These are phyloP conservation scores for Perizoma flavofasciatum DNA, from an alignment of 2,888 invertebrate species.

Conservation along the genomic window DNA sequence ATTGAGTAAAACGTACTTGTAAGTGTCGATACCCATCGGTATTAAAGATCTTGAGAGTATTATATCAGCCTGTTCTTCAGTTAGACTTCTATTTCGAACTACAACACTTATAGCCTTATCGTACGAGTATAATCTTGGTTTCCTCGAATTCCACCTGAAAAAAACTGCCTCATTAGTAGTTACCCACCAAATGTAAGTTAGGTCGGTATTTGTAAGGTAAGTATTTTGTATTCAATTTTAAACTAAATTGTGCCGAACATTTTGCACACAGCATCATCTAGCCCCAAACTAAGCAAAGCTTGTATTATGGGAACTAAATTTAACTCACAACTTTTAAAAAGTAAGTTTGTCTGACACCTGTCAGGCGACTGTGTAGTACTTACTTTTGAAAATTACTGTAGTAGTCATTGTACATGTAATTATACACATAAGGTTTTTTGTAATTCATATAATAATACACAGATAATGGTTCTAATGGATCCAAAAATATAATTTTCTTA, in stretches of 20 bases:
- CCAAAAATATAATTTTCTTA: slow-evolving; percentile 68
- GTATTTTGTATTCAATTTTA: slow-evolving; percentile 3
- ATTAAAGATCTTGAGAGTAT: slow-evolving; percentile 74
- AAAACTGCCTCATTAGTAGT: not conserved
- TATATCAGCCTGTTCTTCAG: slow-evolving; percentile 72
- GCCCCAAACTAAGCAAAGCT: too few relatives aligned
- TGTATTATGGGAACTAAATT: too few relatives aligned
- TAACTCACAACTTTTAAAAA: too few relatives aligned
- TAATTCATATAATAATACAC: slow-evolving; percentile 47
- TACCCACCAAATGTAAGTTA: too few relatives aligned
- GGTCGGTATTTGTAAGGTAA: too few relatives aligned
- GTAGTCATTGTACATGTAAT: slow-evolving; percentile 47
- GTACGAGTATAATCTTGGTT: slow-evolving; percentile 46
- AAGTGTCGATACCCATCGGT: slow-evolving; percentile 66
- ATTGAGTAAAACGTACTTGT: slow-evolving; percentile 49
- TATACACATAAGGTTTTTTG: slow-evolving; percentile 43
- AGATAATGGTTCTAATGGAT: slow-evolving; percentile 47
- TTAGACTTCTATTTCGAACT: slow-evolving; percentile 64
- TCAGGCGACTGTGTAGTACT: too few relatives aligned
- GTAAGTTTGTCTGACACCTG: too few relatives aligned
- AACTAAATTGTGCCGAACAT: too few relatives aligned
- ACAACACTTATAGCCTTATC: slow-evolving; percentile 70
- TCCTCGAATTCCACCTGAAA: slow-evolving; percentile 47
- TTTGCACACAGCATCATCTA: too few relatives aligned
- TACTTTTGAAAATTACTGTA: slow-evolving; percentile 56